Evolutionary conservation across 2,888 invertebrate species (phyloP).

Genomic region (Nemotelus nigrinus): DNA sequence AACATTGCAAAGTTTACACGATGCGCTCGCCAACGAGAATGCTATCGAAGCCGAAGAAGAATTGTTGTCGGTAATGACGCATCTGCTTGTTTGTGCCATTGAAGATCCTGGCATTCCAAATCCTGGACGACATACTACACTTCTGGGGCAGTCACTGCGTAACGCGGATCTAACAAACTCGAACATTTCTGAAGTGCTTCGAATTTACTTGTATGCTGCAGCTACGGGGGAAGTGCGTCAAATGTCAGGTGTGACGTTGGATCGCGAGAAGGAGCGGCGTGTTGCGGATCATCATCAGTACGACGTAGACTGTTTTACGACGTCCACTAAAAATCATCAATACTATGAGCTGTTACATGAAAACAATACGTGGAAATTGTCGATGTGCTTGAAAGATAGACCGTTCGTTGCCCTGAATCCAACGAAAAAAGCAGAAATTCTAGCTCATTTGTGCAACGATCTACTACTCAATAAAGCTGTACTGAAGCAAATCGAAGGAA

Average conservation of each 20-base stretch:
- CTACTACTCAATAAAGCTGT: conserved; percentile 92
- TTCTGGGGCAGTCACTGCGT: conserved; percentile 88
- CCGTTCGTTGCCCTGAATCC: conserved; percentile 88
- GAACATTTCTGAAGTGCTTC: conserved; percentile 89
- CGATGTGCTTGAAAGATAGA: conserved; percentile 81
- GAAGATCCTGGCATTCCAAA: conserved; percentile 94
- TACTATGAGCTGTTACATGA: conserved; percentile 82
- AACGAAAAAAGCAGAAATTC: conserved; percentile 85
- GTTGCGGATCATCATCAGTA: conserved; percentile 86
- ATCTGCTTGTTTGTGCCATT: conserved; percentile 89
- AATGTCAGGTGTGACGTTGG: conserved; percentile 81
- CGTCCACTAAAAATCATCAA: conserved; percentile 78
- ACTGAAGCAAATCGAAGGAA: conserved; percentile 86
- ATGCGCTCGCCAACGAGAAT: conserved; percentile 80
- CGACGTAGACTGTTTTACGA: conserved; percentile 71
- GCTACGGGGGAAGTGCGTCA: conserved; percentile 88
- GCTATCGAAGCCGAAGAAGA: conserved; percentile 86
- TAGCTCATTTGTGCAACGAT: conserved; percentile 94
- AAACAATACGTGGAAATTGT: conserved; percentile 82
- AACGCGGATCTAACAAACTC: conserved; percentile 90
- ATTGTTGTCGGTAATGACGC: conserved; percentile 86
- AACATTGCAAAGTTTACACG: conserved; percentile 85
- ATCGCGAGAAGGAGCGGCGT: conserved; percentile 81
- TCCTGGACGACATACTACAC: conserved; percentile 87
- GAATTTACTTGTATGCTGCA: conserved; percentile 91